Evolutionary conservation across 92 coral and sea anemone genomes (phyloP).

Genomic region (Actinernus sp.): DNA sequence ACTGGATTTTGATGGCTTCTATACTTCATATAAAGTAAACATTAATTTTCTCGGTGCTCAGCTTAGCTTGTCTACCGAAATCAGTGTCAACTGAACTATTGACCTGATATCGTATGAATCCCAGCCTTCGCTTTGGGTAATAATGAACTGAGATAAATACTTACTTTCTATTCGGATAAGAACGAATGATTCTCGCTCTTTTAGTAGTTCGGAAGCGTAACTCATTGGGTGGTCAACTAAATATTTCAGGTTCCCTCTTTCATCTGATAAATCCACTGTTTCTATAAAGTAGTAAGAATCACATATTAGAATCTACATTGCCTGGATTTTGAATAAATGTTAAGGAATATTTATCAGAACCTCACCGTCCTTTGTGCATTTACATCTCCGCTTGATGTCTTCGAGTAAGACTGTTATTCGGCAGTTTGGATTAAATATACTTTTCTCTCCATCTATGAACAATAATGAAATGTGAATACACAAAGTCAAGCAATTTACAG

Average conservation of each 20-base stretch:
- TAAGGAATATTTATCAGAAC: neutral
- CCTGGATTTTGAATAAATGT: neutral
- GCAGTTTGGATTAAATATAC: conserved; percentile 91
- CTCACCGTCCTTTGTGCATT: conserved; percentile 87
- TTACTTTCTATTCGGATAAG: conserved; percentile 93
- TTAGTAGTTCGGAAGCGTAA: conserved; percentile 85
- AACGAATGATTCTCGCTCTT: conserved; percentile 89
- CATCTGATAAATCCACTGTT: conserved; percentile 88
- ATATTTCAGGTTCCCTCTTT: conserved; percentile 88
- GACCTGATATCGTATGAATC: no score
- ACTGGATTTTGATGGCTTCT: no score
- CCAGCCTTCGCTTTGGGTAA: no score
- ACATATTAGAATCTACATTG: neutral
- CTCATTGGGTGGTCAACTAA: conserved; percentile 78
- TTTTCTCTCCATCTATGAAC: conserved; percentile 81
- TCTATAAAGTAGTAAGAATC: conserved; percentile 33
- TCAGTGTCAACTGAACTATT: no score
- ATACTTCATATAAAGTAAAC: no score
- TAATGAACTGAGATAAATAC: no score
- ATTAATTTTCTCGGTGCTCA: no score
- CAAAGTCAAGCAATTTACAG: neutral
- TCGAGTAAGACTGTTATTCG: conserved; percentile 82
- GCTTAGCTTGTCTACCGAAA: no score
- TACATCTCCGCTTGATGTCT: conserved; percentile 88
- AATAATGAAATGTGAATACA: neutral